Conservation (phyloP, 2,797 vertebrate genomes). For the Cuculus canorus region DNA sequence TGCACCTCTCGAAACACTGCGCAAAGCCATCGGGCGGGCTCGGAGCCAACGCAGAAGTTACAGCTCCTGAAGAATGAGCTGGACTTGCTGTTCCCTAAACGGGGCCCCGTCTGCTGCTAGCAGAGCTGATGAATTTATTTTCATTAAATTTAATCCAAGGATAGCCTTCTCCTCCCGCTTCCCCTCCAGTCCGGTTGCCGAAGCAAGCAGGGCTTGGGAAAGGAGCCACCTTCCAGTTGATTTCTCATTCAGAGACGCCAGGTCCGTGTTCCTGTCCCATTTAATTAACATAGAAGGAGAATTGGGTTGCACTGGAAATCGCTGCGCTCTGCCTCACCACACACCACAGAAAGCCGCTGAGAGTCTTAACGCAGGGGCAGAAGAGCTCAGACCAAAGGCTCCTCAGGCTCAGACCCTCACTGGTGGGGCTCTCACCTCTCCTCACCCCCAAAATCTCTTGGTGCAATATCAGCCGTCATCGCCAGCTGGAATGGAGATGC, state of each 20-base stretch:
- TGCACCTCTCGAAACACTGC: not conserved
- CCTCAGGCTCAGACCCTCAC: rapidly evolving
- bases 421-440: not conserved
- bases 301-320: not conserved
- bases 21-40: not conserved
- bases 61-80: not conserved
- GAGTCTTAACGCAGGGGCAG: rapidly evolving
- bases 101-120: not conserved
- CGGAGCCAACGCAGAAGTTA: not conserved
- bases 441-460: not conserved
- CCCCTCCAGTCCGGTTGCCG: not conserved
- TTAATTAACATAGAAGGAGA: conserved; percentile 42
- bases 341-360: rapidly evolving
- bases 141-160: conserved; percentile 40
- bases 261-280: conserved; percentile 50
- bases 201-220: conserved; percentile 13
- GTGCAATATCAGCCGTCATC: not conserved
- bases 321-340: not conserved
- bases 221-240: conserved; percentile 55
- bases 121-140: conserved; percentile 43
- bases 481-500: not conserved
- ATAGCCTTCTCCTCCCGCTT: not conserved
- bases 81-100: not conserved
- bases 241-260: conserved; percentile 36
- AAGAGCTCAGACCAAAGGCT: rapidly evolving